Evolutionary conservation across 2,113 vertebrate genomes (phyloP).

Genomic region (Haemorhous mexicanus): DNA sequence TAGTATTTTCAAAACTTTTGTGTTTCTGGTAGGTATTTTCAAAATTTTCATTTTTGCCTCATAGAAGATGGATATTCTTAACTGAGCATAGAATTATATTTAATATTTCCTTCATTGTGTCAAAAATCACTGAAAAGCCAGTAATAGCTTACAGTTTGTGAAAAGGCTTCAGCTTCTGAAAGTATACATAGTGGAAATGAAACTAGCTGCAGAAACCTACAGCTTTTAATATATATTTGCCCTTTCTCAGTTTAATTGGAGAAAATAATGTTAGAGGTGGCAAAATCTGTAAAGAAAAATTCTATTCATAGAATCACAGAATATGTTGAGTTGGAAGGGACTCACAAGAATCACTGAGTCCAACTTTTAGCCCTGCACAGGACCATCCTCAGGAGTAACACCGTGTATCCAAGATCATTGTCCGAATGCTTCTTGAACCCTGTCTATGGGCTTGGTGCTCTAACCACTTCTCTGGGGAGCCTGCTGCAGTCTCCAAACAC

Average conservation of each 20-base stretch:
- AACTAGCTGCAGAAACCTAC: background rate
- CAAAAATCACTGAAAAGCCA: background rate
- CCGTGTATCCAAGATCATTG: rapidly evolving
- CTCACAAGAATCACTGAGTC: background rate
- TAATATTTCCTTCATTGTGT: background rate
- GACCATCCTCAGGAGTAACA: background rate
- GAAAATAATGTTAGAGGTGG: background rate
- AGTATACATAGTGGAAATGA: background rate
- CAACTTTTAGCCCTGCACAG: background rate
- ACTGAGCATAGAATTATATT: background rate
- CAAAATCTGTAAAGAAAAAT: background rate
- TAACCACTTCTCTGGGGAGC: background rate
- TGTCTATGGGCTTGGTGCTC: background rate
- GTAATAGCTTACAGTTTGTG: background rate
- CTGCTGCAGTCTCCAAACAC: background rate
- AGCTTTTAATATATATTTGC: background rate
- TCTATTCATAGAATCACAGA: background rate
- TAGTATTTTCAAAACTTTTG: background rate
- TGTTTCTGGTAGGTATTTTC: no score
- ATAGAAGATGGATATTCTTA: background rate
- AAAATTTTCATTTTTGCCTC: background rate
- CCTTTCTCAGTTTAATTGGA: background rate
- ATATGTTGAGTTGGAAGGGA: background rate
- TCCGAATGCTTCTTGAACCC: background rate
- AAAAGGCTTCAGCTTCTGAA: background rate